phyloP scores from a whole-genome alignment of 2,797 vertebrate species.

The Kryptolebias ocellatus region DNA sequence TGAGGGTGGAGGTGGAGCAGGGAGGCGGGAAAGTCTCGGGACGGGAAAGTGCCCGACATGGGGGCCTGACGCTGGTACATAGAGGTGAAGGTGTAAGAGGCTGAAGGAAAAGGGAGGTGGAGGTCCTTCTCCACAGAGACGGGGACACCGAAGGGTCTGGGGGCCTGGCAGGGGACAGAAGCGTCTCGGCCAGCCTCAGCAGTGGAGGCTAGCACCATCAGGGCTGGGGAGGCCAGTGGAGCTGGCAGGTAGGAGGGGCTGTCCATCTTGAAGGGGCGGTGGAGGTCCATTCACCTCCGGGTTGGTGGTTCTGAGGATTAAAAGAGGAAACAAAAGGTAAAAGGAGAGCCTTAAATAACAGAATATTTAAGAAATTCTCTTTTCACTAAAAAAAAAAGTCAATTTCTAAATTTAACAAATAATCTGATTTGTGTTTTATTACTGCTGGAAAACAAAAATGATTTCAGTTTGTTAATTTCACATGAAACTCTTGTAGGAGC shows the following conservation, averaged over 20 bases:
- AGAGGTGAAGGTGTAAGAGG: conserved; percentile 97
- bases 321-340: background rate
- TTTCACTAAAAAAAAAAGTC: background rate
- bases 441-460: background rate
- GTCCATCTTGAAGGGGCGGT: conserved; percentile 99
- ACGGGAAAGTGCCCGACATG: conserved; percentile 90
- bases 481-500: background rate
- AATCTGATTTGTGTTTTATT: background rate
- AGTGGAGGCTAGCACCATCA: conserved; percentile 97
- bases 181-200: conserved; percentile 95
- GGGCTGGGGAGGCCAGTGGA: conserved; percentile 93
- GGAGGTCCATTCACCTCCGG: conserved; percentile 94
- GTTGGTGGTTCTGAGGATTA: conserved; percentile 50
- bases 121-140: conserved; percentile 95
- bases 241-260: conserved; percentile 96
- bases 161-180: conserved; percentile 94
- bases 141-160: conserved; percentile 93
- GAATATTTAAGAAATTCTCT: background rate
- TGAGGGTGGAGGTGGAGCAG: conserved; percentile 97
- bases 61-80: conserved; percentile 98
- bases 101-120: conserved; percentile 95
- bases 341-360: background rate
- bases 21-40: conserved; percentile 94
- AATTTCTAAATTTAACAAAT: background rate
- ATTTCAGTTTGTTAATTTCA: background rate